Base-by-base conservation (phyloP, 1,140 invertebrate species). In the Leptopilina clavipes region DNA sequence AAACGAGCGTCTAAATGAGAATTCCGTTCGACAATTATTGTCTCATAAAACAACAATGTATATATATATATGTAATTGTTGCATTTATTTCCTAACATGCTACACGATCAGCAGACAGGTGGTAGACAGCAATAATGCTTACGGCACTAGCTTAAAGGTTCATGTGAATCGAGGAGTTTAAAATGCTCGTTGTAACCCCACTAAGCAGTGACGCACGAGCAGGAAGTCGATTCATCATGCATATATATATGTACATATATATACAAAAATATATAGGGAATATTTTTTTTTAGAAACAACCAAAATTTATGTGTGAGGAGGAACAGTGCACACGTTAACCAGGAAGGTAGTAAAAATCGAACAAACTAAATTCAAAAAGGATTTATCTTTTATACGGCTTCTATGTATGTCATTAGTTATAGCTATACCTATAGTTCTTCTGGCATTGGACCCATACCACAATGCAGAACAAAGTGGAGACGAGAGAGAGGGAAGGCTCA, bases 341-440 rank as follows among this genome's bases (percentile, higher is more conserved):
- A 65, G 56, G 22, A 65, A 65, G 56, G 56, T 65, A 65, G 56
- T 65, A 65, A 65, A 65, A 65, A 65, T 31, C 56, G 56, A 65
- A 65, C 10, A 65, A 65, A 65, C 56, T 22, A 65, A 65, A 65
- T 65, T 65, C 56, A 65, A 12, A 40, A 31, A 65, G 56, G 56
- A 65, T 65, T 65, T 65, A 65, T 65, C 56, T 25, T 22, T 19
- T 65, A 65, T 65, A 65, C 11, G 56, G 22, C 56, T 65, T 65
- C 56, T 65, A 65, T 65, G 22, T 65, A 65, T 65, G 59, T 65
- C 59, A 65, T 65, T 54, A 54, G 52, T 19, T 65, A 52, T 52
- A 37, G 56, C 56, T 65, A 25, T 65, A 65, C 56, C 56, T 65
- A 65, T 65, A 56, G 11, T 65, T 56, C 54, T 56, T 56, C 54